Conservation (phyloP, 2,888 invertebrate genomes). For the Aplocera efformata region DNA sequence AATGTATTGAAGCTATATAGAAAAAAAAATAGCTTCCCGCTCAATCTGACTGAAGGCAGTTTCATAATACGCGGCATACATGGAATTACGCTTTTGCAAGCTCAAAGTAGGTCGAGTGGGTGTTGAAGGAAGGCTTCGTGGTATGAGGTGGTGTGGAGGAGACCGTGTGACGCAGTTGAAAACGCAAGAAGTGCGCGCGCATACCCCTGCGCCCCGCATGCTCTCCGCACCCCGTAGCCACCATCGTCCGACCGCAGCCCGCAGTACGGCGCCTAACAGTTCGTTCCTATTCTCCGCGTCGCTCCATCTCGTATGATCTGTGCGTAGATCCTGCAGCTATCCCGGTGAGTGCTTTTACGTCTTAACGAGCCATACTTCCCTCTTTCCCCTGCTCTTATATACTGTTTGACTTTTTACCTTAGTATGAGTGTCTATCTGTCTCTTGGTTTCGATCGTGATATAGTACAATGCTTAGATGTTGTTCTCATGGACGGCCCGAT, state of each 20-base stretch:
- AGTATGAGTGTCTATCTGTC: slow-evolving; percentile 37
- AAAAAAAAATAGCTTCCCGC: too few relatives aligned
- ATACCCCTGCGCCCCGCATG: slow-evolving; percentile 29
- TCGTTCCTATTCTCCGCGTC: slow-evolving; percentile 39
- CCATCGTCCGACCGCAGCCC: slow-evolving; percentile 32
- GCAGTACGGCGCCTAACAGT: slow-evolving; percentile 48
- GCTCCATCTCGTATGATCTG: slow-evolving; percentile 37
- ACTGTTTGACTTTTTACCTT: slow-evolving; percentile 30
- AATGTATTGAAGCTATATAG: too few relatives aligned
- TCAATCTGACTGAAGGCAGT: too few relatives aligned
- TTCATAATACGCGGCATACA: neutral
- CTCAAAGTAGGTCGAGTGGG: slow-evolving; percentile 5
- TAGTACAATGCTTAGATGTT: slow-evolving; percentile 62
- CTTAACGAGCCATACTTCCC: slow-evolving; percentile 16
- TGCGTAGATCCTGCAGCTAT: slow-evolving; percentile 45
- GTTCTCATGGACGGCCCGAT: slow-evolving; percentile 47
- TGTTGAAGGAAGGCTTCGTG: neutral
- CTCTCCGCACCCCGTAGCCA: slow-evolving; percentile 13
- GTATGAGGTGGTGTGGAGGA: neutral
- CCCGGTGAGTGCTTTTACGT: slow-evolving; percentile 55
- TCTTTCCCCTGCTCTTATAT: slow-evolving; percentile 6
- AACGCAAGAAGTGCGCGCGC: slow-evolving; percentile 17
- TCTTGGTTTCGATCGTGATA: slow-evolving; percentile 42
- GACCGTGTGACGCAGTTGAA: neutral
- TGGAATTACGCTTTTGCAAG: neutral